Evolutionary conservation across 1,140 invertebrate genomes (phyloP).

Genomic region (Metopolophium dirhodum): DNA sequence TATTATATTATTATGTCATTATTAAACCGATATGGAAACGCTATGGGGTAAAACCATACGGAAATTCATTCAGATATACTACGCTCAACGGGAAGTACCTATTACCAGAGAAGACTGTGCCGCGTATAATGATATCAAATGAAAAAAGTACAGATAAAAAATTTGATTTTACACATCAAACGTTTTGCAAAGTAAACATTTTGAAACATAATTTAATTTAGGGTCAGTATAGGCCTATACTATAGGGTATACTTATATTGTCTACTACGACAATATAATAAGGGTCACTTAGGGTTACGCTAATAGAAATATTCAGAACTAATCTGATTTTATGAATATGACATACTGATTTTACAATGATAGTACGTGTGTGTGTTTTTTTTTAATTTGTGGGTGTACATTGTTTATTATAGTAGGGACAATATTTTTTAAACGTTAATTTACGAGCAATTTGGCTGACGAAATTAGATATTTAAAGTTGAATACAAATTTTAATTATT

Average conservation of each 20-base stretch:
- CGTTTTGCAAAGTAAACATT: neutral
- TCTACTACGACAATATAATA: neutral
- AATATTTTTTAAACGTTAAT: too few relatives aligned
- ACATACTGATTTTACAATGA: too few relatives aligned
- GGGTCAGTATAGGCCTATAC: neutral
- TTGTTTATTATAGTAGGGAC: too few relatives aligned
- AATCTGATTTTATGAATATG: neutral
- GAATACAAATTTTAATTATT: too few relatives aligned
- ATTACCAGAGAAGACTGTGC: neutral
- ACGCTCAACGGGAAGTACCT: neutral
- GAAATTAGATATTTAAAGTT: too few relatives aligned
- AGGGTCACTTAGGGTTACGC: neutral
- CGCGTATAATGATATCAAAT: neutral
- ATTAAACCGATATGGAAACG: neutral
- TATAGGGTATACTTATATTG: neutral
- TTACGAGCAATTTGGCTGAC: too few relatives aligned
- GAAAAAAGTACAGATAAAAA: neutral
- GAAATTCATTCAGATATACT: neutral
- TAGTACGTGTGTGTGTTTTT: too few relatives aligned
- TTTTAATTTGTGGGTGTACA: too few relatives aligned
- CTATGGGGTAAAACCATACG: neutral
- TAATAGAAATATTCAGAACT: neutral
- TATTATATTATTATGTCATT: neutral
- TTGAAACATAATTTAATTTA: neutral
- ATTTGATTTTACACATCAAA: neutral